Conservation (phyloP, 2,888 invertebrate genomes). For the Hypolimnas misippus region DNA sequence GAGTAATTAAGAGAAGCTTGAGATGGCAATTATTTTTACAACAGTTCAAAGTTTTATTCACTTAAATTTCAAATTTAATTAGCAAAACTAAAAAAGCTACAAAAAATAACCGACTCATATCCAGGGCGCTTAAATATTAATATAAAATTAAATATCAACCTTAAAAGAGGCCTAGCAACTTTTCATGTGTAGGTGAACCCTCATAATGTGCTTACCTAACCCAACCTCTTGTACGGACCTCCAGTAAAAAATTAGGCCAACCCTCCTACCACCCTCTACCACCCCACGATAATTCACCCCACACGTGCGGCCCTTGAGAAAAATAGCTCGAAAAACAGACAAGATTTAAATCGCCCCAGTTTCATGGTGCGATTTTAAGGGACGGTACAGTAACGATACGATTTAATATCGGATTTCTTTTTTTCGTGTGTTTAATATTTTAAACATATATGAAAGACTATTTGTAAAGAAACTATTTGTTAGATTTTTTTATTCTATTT, state of each 20-base stretch:
- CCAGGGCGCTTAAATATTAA: conserved; percentile 3
- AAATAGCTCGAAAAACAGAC: conserved; percentile 80
- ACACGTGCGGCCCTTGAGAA: conserved; percentile 78
- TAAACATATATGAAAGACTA: no score
- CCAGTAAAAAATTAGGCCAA: conserved; percentile 74
- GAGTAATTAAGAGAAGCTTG: no score
- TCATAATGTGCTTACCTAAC: conserved; percentile 47
- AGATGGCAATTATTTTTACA: no score
- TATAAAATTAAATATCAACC: conserved; percentile 31
- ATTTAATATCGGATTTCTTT: neutral
- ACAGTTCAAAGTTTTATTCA: neutral
- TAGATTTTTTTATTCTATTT: no score
- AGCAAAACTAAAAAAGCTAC: conserved; percentile 1
- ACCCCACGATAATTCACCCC: conserved; percentile 63
- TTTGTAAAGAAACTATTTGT: no score
- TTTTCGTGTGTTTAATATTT: no score
- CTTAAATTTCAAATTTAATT: neutral
- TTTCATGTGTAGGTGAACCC: conserved; percentile 42
- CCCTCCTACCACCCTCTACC: conserved; percentile 50
- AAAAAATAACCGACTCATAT: conserved; percentile 2
- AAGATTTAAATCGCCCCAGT: conserved; percentile 74
- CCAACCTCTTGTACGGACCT: conserved; percentile 69
- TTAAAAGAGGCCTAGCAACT: conserved; percentile 38
- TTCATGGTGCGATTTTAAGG: conserved; percentile 46
- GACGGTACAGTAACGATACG: conserved; percentile 42